Evolutionary conservation across 2,113 vertebrate genomes (phyloP).

Genomic region (Neopipo cinnamomea): DNA sequence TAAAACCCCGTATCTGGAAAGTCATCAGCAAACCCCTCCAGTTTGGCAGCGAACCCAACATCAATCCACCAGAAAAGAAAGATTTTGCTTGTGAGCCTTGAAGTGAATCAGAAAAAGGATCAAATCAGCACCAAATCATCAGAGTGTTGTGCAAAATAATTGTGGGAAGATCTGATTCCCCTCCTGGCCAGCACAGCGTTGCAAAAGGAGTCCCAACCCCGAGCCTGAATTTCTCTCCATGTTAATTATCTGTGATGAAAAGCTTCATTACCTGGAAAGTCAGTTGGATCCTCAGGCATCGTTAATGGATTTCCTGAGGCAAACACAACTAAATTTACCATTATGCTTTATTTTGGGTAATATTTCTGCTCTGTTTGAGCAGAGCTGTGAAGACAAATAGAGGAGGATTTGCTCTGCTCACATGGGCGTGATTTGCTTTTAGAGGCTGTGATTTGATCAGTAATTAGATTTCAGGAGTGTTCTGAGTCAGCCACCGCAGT

Average conservation of each 20-base stretch:
- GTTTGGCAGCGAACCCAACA: accelerated
- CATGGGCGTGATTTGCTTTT: neutral
- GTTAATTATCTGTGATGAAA: neutral
- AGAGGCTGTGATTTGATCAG: neutral
- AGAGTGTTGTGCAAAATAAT: neutral
- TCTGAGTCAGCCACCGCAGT: neutral
- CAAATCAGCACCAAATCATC: neutral
- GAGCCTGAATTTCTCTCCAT: neutral
- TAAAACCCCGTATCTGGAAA: neutral
- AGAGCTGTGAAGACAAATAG: neutral
- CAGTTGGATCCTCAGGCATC: neutral
- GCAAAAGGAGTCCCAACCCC: neutral
- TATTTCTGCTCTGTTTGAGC: neutral
- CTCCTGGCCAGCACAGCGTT: neutral
- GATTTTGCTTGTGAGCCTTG: accelerated
- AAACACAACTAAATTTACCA: neutral
- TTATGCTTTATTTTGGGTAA: neutral
- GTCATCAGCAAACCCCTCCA: neutral
- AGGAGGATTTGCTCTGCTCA: neutral
- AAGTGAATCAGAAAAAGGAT: neutral
- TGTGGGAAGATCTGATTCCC: neutral
- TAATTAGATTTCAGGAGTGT: neutral
- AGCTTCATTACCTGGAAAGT: neutral
- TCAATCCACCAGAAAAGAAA: neutral
- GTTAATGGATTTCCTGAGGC: neutral